phyloP scores from a whole-genome alignment of 2,888 invertebrate species.

The Cosmia pyralina region DNA sequence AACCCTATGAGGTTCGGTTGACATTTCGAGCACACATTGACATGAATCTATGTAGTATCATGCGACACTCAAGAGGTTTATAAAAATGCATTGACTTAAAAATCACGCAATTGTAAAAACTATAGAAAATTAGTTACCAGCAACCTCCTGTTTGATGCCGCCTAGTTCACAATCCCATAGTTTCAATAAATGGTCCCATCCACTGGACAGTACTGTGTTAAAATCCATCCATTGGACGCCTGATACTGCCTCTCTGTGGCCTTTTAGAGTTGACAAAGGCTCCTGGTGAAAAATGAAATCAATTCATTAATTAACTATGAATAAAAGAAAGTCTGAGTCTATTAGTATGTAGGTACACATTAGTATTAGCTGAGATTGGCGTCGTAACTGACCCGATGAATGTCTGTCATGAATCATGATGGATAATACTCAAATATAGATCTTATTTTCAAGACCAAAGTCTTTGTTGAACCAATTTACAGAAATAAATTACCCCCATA shows the following conservation, averaged over 20 bases:
- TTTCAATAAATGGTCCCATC: conserved; percentile 98
- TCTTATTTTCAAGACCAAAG: background rate
- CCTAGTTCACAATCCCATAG: conserved; percentile 98
- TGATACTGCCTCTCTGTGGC: conserved; percentile 97
- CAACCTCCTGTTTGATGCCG: conserved; percentile 95
- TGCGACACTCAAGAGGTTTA: no score
- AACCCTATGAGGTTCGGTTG: no score
- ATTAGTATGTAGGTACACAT: background rate
- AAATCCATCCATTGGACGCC: conserved; percentile 95
- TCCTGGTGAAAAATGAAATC: conserved; percentile 85
- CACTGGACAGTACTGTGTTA: conserved; percentile 94
- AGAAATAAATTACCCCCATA: no score
- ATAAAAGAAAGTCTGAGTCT: background rate
- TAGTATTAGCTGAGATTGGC: background rate
- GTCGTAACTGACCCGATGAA: background rate
- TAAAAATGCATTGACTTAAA: background rate
- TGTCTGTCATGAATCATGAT: no score
- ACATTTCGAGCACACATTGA: no score
- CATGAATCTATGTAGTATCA: no score
- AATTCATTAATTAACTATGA: background rate
- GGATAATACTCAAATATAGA: background rate
- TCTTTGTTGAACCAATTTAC: no score
- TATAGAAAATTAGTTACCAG: conserved; percentile 74
- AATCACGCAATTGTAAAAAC: background rate
- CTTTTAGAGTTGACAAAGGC: conserved; percentile 96